Percentiles rank a stretch among this genome's conserved stretches.
phyloP scores from a whole-genome alignment of 2,888 invertebrate species.

The Leucoma salicis region DNA sequence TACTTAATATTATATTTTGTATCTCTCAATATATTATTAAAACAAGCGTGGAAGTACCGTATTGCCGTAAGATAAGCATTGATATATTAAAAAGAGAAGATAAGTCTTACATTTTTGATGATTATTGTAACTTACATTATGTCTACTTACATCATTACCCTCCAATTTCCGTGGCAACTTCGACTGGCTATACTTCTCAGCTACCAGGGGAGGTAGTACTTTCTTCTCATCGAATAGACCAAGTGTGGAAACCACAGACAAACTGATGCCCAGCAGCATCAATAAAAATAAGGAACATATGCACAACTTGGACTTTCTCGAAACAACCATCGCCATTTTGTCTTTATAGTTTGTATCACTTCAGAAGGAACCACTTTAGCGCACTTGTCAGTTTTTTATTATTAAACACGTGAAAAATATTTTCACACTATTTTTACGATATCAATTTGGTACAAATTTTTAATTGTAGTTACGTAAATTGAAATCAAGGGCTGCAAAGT shows the following conservation, averaged over 20 bases:
- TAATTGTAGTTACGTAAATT: too few species aligned
- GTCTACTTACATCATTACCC: conserved; percentile 46
- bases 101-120: too few species aligned
- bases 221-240: conserved; percentile 38
- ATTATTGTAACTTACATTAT: neutral
- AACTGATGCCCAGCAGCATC: conserved; percentile 53
- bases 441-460: neutral
- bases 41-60: too few species aligned
- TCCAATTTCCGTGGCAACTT: conserved; percentile 42
- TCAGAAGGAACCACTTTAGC: conserved; percentile 15
- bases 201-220: conserved; percentile 45
- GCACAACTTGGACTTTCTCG: conserved; percentile 61
- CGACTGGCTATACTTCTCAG: conserved; percentile 58
- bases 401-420: neutral
- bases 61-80: too few species aligned
- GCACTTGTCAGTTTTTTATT: conserved; percentile 31
- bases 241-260: conserved; percentile 60
- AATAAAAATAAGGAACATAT: conserved; percentile 53
- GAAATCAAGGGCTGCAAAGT: too few species aligned
- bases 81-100: too few species aligned
- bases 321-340: conserved; percentile 72
- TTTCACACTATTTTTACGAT: neutral
- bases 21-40: too few species aligned
- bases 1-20: too few species aligned
- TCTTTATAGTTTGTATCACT: conserved; percentile 14